Conservation (phyloP, 1,140 invertebrate species). For the Sitobion miscanthi region DNA sequence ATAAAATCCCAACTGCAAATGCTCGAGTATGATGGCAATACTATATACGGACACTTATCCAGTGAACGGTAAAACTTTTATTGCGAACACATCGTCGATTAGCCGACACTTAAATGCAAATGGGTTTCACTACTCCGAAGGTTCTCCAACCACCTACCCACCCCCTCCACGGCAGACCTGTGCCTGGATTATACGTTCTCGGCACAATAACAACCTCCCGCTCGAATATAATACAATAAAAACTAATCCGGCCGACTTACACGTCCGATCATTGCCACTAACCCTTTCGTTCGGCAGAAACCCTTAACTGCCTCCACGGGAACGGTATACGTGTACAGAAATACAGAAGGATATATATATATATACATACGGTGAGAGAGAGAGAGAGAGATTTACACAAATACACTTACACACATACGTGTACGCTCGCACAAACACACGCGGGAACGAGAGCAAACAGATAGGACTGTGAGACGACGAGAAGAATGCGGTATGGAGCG, state of each 20-base stretch:
- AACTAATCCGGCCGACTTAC: conserved; percentile 43
- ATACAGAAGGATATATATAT: background rate
- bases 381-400: background rate
- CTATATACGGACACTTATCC: conserved; percentile 7
- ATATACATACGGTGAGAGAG: background rate
- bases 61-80: conserved; percentile 18
- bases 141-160: background rate
- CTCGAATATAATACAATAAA: conserved; percentile 38
- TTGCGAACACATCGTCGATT: conserved; percentile 32
- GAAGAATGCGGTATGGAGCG: background rate
- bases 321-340: background rate
- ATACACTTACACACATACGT: too few species aligned
- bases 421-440: background rate
- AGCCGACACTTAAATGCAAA: conserved; percentile 44
- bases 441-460: background rate
- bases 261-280: conserved; percentile 33
- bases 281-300: conserved; percentile 24
- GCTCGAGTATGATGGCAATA: background rate
- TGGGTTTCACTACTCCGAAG: background rate
- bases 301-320: background rate
- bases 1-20: conserved; percentile 34
- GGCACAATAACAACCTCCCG: conserved; percentile 30
- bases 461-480: background rate
- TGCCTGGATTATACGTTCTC: conserved; percentile 30
- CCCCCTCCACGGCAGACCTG: background rate